A percentile compares a stretch with the other conserved stretches of the same genome.
These are phyloP conservation scores for Stenodera caucasica DNA, from an alignment of 2,888 invertebrate species.

Conservation along the genomic window DNA sequence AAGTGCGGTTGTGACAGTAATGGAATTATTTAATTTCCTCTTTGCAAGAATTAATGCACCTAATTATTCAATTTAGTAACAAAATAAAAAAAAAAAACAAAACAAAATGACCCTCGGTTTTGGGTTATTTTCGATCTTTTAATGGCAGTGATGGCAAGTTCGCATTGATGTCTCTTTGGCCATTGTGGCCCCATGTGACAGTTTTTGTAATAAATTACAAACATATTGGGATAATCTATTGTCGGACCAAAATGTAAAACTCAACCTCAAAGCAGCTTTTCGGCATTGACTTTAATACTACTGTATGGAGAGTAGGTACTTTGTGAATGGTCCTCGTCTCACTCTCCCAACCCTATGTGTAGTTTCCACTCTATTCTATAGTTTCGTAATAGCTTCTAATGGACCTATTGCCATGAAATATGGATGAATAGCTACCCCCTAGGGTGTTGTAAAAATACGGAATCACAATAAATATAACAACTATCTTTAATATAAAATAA, in stretches of 20 bases:
- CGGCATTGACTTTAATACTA: constrained; percentile 43
- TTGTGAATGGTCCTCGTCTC: constrained; percentile 45
- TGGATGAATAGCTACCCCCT: constrained; percentile 46
- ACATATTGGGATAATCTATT: constrained; percentile 50
- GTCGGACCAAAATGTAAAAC: constrained; percentile 47
- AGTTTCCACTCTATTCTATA: constrained; percentile 18
- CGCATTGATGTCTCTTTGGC: constrained; percentile 1
- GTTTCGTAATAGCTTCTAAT: constrained; percentile 52
- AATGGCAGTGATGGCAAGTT: not conserved
- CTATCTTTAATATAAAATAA: not conserved
- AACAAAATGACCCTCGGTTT: not conserved
- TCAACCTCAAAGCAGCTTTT: constrained; percentile 47
- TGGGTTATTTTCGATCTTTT: not conserved
- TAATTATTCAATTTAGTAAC: not conserved
- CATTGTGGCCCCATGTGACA: constrained; percentile 1
- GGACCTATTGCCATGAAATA: constrained; percentile 54
- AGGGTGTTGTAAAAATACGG: constrained; percentile 42
- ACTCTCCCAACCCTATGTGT: too few relatives aligned
- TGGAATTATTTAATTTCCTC: too few relatives aligned
- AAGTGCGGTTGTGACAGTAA: too few relatives aligned
- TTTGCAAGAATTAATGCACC: too few relatives aligned
- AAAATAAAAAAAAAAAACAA: not conserved
- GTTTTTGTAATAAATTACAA: constrained; percentile 47
- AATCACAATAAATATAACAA: constrained; percentile 22
- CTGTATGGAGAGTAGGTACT: constrained; percentile 24